Evolutionary conservation across 2,888 invertebrate genomes (phyloP).

Genomic region (Aphodius sticticus): DNA sequence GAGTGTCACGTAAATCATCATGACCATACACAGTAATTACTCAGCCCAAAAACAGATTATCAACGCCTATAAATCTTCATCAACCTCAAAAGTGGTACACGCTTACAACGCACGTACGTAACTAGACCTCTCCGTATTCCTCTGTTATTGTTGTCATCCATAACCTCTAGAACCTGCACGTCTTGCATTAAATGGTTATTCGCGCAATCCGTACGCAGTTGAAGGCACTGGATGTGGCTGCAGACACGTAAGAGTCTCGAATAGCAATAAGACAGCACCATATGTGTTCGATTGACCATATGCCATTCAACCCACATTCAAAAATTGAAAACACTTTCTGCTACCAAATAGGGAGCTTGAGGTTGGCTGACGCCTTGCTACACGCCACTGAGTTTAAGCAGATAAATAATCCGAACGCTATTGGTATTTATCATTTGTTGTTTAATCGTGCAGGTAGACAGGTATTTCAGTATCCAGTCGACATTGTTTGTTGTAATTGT

Average conservation of each 20-base stretch:
- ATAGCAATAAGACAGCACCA: slow-evolving; percentile 33
- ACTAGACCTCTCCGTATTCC: neutral
- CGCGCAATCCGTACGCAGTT: neutral
- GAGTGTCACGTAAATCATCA: neutral
- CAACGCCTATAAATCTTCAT: neutral
- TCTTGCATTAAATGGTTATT: slow-evolving; percentile 8
- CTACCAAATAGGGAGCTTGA: slow-evolving; percentile 34
- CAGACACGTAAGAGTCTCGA: slow-evolving; percentile 31
- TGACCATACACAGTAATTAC: neutral
- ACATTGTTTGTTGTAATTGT: neutral
- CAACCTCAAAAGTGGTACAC: neutral
- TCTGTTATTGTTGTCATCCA: slow-evolving; percentile 5
- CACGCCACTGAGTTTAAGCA: neutral
- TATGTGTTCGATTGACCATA: slow-evolving; percentile 42
- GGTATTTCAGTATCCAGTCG: too few relatives aligned
- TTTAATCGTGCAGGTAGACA: neutral
- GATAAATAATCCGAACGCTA: neutral
- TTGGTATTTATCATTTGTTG: neutral
- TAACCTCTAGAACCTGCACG: neutral
- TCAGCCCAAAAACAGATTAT: neutral
- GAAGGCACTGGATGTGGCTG: slow-evolving; percentile 1
- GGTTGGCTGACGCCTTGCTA: slow-evolving; percentile 31
- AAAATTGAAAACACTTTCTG: slow-evolving; percentile 39
- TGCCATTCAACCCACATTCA: slow-evolving; percentile 45
- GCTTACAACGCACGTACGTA: neutral